Base-by-base conservation (phyloP, 1,140 invertebrate genomes). In the Lamellibrachia luymesi region DNA sequence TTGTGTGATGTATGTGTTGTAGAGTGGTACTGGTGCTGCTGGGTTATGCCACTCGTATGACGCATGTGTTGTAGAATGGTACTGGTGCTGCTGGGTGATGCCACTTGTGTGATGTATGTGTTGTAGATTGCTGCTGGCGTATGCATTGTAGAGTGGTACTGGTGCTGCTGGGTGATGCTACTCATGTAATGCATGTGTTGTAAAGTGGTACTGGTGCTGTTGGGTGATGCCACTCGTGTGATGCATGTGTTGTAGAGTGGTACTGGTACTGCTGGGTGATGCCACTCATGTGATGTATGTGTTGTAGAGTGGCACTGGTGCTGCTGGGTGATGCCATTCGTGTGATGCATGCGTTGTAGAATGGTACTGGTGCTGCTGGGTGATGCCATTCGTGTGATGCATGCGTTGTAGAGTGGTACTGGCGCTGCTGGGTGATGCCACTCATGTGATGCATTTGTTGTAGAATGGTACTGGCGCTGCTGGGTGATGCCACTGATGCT, bases 11-110 rank as follows among this genome's bases (percentile, higher is more conserved):
- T 91, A 52, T 51, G 49, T 91, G 64, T 91, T 92, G n/a, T 96
- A 98, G 98, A 99, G 96, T 99, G 98, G 98, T 99, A 99, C 96
- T 99, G 98, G 98, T 98, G 98, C 95, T 99, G 98, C 96, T 94
- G 98, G 51, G 94, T 98, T 0, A 97, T 97, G 94, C 97, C 97
- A 92, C 98, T 98, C 94, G 64, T 80, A 22, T 80, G 64, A 80
- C 25, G 64, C 25, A 80, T 56, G 64, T 80, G 64, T 94, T 80
- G 64, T 80, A 98, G 98, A 99, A 96, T 99, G 98, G 98, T 99
- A 99, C 96, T 99, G 98, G 98, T 98, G 98, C 95, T 99, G 98
- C 96, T 94, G 98, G 50, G 94, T 98, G 0, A 97, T 97, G 94
- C 97, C 97, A 92, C 98, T 98, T 94, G 97, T 98, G 51, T 97